Base-by-base conservation (phyloP, 2,113 vertebrate genomes). In the Esox niger region DNA sequence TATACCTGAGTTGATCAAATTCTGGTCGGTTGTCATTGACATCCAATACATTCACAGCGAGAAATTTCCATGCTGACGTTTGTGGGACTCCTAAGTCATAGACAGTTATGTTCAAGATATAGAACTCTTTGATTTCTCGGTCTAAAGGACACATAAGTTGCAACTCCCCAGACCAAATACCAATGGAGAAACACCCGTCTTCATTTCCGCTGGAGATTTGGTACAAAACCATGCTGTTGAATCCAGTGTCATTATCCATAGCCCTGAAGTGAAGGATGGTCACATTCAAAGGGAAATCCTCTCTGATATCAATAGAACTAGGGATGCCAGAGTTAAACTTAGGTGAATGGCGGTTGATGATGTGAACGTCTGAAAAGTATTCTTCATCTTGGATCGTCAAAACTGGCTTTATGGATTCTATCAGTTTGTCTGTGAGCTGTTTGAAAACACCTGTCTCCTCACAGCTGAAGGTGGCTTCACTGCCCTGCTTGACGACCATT, bases 81-180 rank as follows among this genome's bases (percentile, higher is more conserved):
- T 93, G 95, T 25, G 95, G 96, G 3, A 27, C 89, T 63, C 97
- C 97, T 29, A 98, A 88, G 71, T 99, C 97, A 0, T 91, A 95
- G n/a, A 93, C 94, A 0, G 96, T 97, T 77, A 98, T 84, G 68
- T 99, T 99, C 71, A 99, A 88, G 74, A 95, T 92, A 68, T 97
- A 98, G 81, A 95, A 96, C 58, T 87, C 92, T 76, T 91, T 96
- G 62, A 21, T 79, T 80, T 99, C 97, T 62, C 94, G 89, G 81
- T 99, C 96, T 73, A 98, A 81, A 4, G 91, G 85, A 75, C 93
- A 94, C 62, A 92, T 88, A 9, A 98, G 68, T 3, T 71, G 82
- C 54, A 99, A 92, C 2, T 93, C 84, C n/a, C 96, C 97, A 0
- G 92, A 88, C 77, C 95, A 94, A 21, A 89, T 88, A 68, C 94